These are phyloP conservation scores for Phlogophora meticulosa DNA, from an alignment of 2,888 invertebrate genomes.

Conservation along the genomic window DNA sequence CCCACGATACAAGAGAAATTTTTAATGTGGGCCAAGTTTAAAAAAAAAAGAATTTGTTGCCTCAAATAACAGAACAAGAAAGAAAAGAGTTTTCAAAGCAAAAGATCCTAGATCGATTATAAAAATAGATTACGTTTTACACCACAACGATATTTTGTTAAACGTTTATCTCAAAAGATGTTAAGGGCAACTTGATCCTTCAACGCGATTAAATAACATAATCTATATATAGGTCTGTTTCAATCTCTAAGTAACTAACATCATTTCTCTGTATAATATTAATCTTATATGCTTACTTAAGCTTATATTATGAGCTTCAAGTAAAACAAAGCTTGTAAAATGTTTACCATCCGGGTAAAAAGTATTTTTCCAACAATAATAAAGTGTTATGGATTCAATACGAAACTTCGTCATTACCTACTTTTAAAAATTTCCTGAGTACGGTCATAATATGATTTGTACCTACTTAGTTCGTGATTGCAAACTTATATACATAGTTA, in stretches of 20 bases:
- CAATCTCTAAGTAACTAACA: no score
- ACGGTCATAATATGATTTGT: background rate
- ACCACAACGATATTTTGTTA: background rate
- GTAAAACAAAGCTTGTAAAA: constrained; percentile 9
- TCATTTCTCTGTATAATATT: background rate
- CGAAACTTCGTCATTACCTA: background rate
- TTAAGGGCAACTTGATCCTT: constrained; percentile 10
- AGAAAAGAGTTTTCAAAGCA: constrained; percentile 3
- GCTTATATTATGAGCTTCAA: background rate
- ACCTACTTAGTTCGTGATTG: no score
- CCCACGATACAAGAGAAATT: no score
- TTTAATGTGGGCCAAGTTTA: no score
- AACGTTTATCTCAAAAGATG: background rate
- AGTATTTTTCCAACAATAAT: background rate
- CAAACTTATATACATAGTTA: no score
- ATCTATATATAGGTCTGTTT: background rate
- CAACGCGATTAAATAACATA: background rate
- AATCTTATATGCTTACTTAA: background rate
- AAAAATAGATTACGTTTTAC: background rate
- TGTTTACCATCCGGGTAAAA: background rate
- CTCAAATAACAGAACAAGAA: background rate
- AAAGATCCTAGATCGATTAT: background rate
- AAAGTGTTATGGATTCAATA: no score
- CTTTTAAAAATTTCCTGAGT: background rate
- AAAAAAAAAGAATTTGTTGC: background rate